Evolutionary conservation across 2,797 vertebrate genomes (phyloP).

Genomic region (Poecilia gillii): DNA sequence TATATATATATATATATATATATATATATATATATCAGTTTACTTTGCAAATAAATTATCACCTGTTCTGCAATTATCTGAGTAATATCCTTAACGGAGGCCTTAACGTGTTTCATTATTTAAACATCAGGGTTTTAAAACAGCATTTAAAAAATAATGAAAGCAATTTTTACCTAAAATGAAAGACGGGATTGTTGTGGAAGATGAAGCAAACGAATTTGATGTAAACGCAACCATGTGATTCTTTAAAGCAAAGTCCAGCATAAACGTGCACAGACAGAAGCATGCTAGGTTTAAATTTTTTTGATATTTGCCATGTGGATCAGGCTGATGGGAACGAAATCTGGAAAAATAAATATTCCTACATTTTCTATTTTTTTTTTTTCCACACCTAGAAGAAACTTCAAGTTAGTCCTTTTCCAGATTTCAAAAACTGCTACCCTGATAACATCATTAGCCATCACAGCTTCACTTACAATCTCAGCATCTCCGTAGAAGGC

Average conservation of each 20-base stretch:
- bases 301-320: neutral
- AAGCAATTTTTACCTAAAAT: neutral
- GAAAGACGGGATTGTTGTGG: neutral
- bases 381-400: neutral
- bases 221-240: neutral
- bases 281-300: neutral
- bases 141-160: neutral
- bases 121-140: neutral
- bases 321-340: neutral
- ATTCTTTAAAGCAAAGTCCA: neutral
- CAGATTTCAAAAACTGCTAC: neutral
- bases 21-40: neutral
- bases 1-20: no score
- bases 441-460: neutral
- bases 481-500: conserved; percentile 97
- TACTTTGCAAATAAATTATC: neutral
- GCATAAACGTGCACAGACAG: neutral
- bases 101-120: neutral
- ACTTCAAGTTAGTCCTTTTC: neutral
- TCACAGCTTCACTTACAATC: conserved; percentile 84
- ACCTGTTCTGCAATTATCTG: neutral
- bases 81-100: neutral
- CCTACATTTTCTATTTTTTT: neutral
- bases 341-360: neutral
- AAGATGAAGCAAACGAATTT: neutral